phyloP scores from a whole-genome alignment of 2,113 vertebrate species.

The Callionymus lyra region DNA sequence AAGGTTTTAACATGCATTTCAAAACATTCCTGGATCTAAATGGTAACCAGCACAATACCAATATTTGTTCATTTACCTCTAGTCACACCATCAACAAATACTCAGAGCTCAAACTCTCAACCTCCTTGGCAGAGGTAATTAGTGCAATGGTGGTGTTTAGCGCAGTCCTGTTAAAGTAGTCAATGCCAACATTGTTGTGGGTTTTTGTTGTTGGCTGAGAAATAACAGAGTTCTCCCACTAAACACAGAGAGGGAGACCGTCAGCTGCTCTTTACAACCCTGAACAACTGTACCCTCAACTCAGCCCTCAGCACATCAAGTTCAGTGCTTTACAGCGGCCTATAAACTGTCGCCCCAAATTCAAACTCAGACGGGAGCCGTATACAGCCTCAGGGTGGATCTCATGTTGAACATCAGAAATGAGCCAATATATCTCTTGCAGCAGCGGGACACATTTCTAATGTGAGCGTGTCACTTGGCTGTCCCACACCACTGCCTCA shows the following conservation, averaged over 20 bases:
- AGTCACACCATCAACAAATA: too few species aligned
- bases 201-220: slow-evolving; percentile 49
- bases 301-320: slow-evolving; percentile 52
- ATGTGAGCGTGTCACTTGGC: slow-evolving; percentile 3
- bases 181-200: slow-evolving; percentile 15
- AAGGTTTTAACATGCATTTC: too few species aligned
- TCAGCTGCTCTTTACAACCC: slow-evolving; percentile 39
- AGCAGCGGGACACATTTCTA: too few species aligned
- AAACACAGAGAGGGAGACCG: slow-evolving; percentile 4
- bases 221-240: slow-evolving; percentile 8
- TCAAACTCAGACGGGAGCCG: slow-evolving; percentile 57
- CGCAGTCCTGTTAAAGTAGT: slow-evolving; percentile 25
- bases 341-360: slow-evolving; percentile 57
- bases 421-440: slow-evolving; percentile 27
- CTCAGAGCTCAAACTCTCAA: too few species aligned
- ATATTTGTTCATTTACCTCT: too few species aligned
- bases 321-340: slow-evolving; percentile 61
- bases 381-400: slow-evolving; percentile 40
- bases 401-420: slow-evolving; percentile 57
- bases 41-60: too few species aligned
- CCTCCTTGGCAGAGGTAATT: slow-evolving; percentile 24
- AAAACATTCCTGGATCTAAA: too few species aligned
- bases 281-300: slow-evolving; percentile 33
- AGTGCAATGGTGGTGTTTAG: slow-evolving; percentile 10
- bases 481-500: slow-evolving; percentile 33